These are phyloP conservation scores for Nettapus auritus DNA, from an alignment of 2,113 vertebrate species.

Conservation along the genomic window DNA sequence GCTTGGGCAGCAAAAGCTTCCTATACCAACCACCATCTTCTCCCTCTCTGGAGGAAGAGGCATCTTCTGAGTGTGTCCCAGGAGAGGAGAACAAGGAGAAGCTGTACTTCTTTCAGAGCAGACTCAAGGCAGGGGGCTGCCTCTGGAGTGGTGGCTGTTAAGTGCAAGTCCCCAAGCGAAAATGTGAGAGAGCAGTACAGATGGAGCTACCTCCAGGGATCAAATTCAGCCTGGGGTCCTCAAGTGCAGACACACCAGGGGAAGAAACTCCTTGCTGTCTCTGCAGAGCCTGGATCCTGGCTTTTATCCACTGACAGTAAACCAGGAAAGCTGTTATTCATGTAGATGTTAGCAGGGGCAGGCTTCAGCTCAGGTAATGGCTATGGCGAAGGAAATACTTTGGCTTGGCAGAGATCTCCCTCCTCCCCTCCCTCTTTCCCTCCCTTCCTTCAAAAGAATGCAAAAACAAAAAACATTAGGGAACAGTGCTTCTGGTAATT, in stretches of 20 bases:
- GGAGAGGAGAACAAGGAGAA: not conserved
- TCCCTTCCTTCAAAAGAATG: not conserved
- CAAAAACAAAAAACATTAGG: not conserved
- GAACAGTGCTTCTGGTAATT: not conserved
- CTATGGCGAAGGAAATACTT: not conserved
- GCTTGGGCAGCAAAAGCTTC: not conserved
- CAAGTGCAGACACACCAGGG: not conserved
- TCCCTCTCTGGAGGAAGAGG: not conserved
- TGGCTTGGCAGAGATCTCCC: not conserved
- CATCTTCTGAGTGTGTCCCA: not conserved
- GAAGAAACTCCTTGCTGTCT: not conserved
- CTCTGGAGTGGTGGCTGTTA: not conserved
- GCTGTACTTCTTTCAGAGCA: not conserved
- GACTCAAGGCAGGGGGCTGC: not conserved
- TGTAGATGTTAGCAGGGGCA: not conserved
- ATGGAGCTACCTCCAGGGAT: not conserved
- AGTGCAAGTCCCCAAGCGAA: not conserved
- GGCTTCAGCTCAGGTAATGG: not conserved
- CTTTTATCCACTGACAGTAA: not conserved
- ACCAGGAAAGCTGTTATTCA: not conserved
- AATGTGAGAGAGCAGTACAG: not conserved
- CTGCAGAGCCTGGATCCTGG: rapidly evolving
- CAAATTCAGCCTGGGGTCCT: not conserved
- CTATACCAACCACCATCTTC: not conserved
- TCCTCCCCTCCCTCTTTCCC: not conserved